Percentiles rank a stretch among this genome's conserved stretches.
phyloP scores from a whole-genome alignment of 2,888 invertebrate species.

The Tortricodes alternella region DNA sequence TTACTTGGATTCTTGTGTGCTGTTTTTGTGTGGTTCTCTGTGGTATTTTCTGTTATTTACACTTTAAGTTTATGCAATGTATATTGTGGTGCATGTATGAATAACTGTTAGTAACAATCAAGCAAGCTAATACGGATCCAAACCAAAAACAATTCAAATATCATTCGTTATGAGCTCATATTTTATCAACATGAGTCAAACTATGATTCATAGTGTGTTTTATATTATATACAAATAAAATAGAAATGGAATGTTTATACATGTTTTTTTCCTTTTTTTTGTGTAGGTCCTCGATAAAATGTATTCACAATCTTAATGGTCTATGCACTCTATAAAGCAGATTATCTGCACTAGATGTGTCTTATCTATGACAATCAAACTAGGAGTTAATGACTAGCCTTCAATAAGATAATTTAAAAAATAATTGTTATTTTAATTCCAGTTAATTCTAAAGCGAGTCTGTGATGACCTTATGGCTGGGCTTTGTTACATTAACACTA shows the following conservation, averaged over 20 bases:
- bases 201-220: slow-evolving; percentile 10
- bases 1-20: neutral
- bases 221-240: slow-evolving; percentile 1
- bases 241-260: neutral
- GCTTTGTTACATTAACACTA: neutral
- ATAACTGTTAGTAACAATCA: neutral
- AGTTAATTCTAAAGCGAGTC: too few species aligned
- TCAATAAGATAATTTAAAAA: too few species aligned
- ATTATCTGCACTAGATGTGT: too few species aligned
- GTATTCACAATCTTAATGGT: too few species aligned
- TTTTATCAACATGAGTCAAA: neutral
- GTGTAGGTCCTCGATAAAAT: too few species aligned
- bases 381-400: too few species aligned
- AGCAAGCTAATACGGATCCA: neutral
- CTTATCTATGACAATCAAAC: too few species aligned
- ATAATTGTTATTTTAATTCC: too few species aligned
- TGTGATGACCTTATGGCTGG: neutral
- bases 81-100: neutral
- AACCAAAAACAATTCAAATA: neutral
- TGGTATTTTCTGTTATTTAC: slow-evolving; percentile 5
- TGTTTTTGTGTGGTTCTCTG: slow-evolving; percentile 1
- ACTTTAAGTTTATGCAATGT: neutral
- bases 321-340: too few species aligned
- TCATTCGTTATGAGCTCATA: too few species aligned
- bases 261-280: neutral